Conservation (phyloP, 2,888 invertebrate genomes). For the Agonopterix heracliana region DNA sequence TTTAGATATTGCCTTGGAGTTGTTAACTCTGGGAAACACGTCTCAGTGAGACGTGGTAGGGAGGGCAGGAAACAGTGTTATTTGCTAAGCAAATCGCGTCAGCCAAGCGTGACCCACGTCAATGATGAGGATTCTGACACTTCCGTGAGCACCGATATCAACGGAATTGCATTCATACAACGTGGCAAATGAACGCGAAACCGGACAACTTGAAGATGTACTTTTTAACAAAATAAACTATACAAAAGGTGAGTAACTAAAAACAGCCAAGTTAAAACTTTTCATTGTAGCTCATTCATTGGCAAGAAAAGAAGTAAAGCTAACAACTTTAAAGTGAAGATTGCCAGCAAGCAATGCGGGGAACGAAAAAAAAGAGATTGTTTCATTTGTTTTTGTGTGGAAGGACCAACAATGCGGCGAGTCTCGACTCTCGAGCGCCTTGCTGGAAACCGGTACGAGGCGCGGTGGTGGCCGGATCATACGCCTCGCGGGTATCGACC, state of each 20-base stretch:
- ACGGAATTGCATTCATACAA: conserved; percentile 19
- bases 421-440: conserved; percentile 29
- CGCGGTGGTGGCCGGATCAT: conserved; percentile 47
- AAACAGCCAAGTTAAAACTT: neutral
- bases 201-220: neutral
- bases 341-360: conserved; percentile 21
- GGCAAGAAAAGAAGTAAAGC: neutral
- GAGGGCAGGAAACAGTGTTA: conserved; percentile 40
- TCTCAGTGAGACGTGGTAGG: conserved; percentile 10
- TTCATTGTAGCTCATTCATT: neutral
- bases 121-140: conserved; percentile 34
- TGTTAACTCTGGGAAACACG: conserved; percentile 16
- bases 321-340: conserved; percentile 1
- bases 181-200: neutral
- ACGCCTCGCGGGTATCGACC: conserved; percentile 51
- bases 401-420: conserved; percentile 65
- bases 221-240: neutral
- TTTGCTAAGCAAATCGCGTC: conserved; percentile 58
- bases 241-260: neutral
- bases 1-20: neutral
- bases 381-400: conserved; percentile 67
- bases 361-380: conserved; percentile 49
- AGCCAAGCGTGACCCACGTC: conserved; percentile 47
- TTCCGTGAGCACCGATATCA: conserved; percentile 40
- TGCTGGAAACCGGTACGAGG: conserved; percentile 64